These are phyloP conservation scores for Drosophila kambysellisi DNA, from an alignment of 2,888 invertebrate genomes.

Conservation along the genomic window DNA sequence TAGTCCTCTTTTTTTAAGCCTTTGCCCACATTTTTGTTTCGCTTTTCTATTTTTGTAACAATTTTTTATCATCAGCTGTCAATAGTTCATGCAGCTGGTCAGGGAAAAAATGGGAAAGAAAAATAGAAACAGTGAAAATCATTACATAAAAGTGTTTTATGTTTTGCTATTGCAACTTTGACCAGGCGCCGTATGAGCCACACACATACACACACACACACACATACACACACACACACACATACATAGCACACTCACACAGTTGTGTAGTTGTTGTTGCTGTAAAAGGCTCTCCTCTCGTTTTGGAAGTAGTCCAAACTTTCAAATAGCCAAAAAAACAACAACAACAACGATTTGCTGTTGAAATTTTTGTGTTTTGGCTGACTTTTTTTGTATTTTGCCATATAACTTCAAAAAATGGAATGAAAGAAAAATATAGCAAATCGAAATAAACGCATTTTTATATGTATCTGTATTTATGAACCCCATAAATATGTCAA, in stretches of 20 bases:
- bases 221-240: constrained; percentile 14
- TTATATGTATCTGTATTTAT: constrained; percentile 75
- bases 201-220: constrained; percentile 29
- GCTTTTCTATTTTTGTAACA: constrained; percentile 59
- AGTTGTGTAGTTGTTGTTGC: constrained; percentile 25
- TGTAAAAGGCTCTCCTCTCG: constrained; percentile 29
- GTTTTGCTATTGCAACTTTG: constrained; percentile 75
- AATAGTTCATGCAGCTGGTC: constrained; percentile 74
- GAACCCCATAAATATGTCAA: constrained; percentile 80
- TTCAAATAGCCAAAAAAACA: constrained; percentile 42
- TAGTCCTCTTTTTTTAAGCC: constrained; percentile 1
- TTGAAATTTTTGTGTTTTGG: constrained; percentile 48
- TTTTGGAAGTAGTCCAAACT: constrained; percentile 73
- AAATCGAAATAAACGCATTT: constrained; percentile 79
- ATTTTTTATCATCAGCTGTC: constrained; percentile 81
- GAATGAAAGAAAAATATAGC: constrained; percentile 45
- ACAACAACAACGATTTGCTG: neutral
- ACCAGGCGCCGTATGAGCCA: constrained; percentile 62
- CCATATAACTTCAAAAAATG: constrained; percentile 60
- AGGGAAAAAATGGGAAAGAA: constrained; percentile 32
- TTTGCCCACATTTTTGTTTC: constrained; percentile 14
- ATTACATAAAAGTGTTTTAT: constrained; percentile 78
- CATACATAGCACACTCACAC: neutral
- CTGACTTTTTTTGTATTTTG: constrained; percentile 57
- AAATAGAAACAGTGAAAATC: constrained; percentile 53